These are phyloP conservation scores for Hemiscyllium ocellatum DNA, from an alignment of 2,113 vertebrate genomes.

Conservation along the genomic window DNA sequence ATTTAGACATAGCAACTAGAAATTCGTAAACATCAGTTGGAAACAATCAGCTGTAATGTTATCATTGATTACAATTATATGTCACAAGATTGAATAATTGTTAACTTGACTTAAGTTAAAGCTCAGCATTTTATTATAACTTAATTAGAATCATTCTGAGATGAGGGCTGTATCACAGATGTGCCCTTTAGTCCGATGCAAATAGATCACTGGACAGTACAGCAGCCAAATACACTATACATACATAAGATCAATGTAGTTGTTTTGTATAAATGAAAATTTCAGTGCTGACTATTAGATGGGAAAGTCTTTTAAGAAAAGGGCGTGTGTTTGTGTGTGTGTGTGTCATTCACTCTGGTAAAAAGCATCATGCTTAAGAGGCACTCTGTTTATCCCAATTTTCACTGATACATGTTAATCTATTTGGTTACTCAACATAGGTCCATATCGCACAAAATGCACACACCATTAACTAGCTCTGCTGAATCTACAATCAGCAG, in stretches of 20 bases:
- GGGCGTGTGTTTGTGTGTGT: background rate
- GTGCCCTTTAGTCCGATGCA: background rate
- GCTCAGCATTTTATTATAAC: background rate
- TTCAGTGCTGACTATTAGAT: background rate
- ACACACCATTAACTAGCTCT: background rate
- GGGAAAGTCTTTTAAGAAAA: background rate
- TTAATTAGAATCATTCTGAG: background rate
- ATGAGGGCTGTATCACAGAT: background rate
- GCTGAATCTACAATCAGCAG: background rate
- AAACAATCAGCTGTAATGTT: background rate
- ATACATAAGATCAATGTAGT: background rate
- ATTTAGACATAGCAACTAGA: background rate
- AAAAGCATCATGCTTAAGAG: background rate
- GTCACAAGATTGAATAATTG: background rate
- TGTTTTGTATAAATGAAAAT: background rate
- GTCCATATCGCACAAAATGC: background rate
- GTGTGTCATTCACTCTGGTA: background rate
- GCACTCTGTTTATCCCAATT: background rate
- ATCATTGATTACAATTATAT: background rate
- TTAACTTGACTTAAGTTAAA: background rate
- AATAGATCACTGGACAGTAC: background rate
- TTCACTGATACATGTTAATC: constrained; percentile 8
- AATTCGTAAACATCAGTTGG: background rate
- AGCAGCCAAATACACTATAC: background rate
- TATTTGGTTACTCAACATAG: background rate